Evolutionary conservation across 2,888 invertebrate genomes (phyloP).

Genomic region (Hololepta plana): DNA sequence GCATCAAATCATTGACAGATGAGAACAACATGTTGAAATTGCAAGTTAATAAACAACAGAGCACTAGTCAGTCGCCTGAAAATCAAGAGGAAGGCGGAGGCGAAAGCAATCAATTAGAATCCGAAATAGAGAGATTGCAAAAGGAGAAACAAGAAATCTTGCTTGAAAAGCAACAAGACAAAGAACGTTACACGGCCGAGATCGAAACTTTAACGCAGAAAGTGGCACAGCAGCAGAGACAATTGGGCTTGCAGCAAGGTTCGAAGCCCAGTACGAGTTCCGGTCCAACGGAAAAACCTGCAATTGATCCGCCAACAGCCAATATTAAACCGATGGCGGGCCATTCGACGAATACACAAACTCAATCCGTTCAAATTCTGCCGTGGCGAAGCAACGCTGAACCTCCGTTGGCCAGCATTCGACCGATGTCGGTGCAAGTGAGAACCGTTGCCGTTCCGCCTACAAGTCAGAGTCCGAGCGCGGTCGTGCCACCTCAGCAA

Average conservation of each 20-base stretch:
- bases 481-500: slow-evolving; percentile 39
- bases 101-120: slow-evolving; percentile 4
- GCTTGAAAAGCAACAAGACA: slow-evolving; percentile 41
- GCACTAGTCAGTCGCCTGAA: neutral
- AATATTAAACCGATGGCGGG: slow-evolving; percentile 89
- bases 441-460: slow-evolving; percentile 52
- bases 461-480: slow-evolving; percentile 39
- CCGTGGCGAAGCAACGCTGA: slow-evolving; percentile 53
- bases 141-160: slow-evolving; percentile 29
- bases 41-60: slow-evolving; percentile 27
- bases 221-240: slow-evolving; percentile 26
- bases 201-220: slow-evolving; percentile 55
- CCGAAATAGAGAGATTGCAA: slow-evolving; percentile 6
- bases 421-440: slow-evolving; percentile 67
- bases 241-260: slow-evolving; percentile 40
- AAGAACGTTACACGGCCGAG: slow-evolving; percentile 34
- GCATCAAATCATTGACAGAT: slow-evolving; percentile 55
- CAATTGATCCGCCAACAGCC: slow-evolving; percentile 57
- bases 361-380: slow-evolving; percentile 38
- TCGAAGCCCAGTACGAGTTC: slow-evolving; percentile 53
- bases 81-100: slow-evolving; percentile 1
- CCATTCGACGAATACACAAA: slow-evolving; percentile 26
- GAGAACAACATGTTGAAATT: slow-evolving; percentile 41
- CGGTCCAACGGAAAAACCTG: slow-evolving; percentile 35
- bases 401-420: slow-evolving; percentile 80